Evolutionary conservation across 2,888 invertebrate genomes (phyloP).

Genomic region (Hyles lineata): DNA sequence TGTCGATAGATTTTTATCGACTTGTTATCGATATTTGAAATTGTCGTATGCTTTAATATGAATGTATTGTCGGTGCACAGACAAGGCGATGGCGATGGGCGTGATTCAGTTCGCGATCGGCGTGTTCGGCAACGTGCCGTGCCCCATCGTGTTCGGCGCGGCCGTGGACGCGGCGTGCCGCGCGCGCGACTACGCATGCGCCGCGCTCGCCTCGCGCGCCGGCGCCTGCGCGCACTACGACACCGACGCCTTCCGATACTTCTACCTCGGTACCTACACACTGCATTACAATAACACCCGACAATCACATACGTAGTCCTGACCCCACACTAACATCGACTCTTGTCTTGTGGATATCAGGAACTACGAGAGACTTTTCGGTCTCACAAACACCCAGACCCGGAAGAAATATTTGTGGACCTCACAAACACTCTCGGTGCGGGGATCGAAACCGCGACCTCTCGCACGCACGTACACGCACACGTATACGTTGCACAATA

Average conservation of each 20-base stretch:
- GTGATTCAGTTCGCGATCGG: constrained; percentile 97
- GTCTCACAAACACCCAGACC: no score
- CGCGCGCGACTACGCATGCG: constrained; percentile 93
- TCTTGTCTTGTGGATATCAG: no score
- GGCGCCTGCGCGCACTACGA: constrained; percentile 96
- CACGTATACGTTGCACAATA: no score
- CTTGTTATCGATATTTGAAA: neutral
- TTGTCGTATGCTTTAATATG: neutral
- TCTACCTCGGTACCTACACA: constrained; percentile 89
- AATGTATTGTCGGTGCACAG: constrained; percentile 60
- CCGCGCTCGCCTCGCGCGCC: constrained; percentile 92
- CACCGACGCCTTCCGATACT: constrained; percentile 91
- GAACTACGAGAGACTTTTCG: no score
- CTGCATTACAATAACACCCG: no score
- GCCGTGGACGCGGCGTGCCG: constrained; percentile 96
- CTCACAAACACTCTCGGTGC: no score
- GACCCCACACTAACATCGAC: no score
- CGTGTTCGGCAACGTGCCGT: constrained; percentile 96
- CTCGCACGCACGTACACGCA: no score
- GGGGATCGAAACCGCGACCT: no score
- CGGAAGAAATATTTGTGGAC: no score
- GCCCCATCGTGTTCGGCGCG: constrained; percentile 97
- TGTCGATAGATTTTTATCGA: neutral
- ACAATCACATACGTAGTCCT: no score
- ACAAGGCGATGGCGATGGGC: constrained; percentile 97